Conservation (phyloP, 2,888 invertebrate species). For the Polydesmus complanatus region DNA sequence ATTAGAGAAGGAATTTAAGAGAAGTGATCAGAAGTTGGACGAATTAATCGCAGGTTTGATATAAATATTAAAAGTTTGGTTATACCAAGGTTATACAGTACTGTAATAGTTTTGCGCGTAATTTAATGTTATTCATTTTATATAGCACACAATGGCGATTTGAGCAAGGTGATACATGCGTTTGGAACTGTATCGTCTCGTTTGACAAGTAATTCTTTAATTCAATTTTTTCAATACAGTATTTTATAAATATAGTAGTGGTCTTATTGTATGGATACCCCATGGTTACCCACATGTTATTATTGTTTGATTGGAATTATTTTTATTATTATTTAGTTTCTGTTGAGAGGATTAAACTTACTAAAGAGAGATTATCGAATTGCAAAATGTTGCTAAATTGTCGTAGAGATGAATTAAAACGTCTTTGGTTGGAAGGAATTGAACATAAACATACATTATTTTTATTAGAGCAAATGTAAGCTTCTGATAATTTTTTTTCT, state of each 20-base stretch:
- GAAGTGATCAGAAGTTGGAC: conserved; percentile 76
- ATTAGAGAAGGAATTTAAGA: conserved; percentile 81
- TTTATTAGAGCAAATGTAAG: conserved; percentile 77
- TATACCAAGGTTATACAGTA: not conserved
- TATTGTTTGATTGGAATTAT: not conserved
- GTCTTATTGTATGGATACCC: not conserved
- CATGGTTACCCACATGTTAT: too few relatives aligned
- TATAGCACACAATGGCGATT: conserved; percentile 64
- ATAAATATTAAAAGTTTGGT: not conserved
- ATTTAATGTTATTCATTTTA: conserved; percentile 14
- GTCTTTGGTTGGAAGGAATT: conserved; percentile 89
- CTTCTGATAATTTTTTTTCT: conserved; percentile 19
- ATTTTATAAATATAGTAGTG: not conserved
- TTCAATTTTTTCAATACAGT: too few relatives aligned
- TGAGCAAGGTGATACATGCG: conserved; percentile 64
- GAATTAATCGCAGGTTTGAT: conserved; percentile 56
- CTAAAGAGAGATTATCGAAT: conserved; percentile 65
- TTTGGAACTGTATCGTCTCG: conserved; percentile 62
- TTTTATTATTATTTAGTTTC: conserved; percentile 40
- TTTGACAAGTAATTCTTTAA: conserved; percentile 48
- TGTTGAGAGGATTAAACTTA: conserved; percentile 56
- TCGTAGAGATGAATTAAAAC: conserved; percentile 78
- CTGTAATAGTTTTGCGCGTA: not conserved
- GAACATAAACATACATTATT: conserved; percentile 83
- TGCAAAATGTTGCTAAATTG: conserved; percentile 76